Conservation (phyloP, 1,140 invertebrate genomes). For the Proctacanthus coquilletti region DNA sequence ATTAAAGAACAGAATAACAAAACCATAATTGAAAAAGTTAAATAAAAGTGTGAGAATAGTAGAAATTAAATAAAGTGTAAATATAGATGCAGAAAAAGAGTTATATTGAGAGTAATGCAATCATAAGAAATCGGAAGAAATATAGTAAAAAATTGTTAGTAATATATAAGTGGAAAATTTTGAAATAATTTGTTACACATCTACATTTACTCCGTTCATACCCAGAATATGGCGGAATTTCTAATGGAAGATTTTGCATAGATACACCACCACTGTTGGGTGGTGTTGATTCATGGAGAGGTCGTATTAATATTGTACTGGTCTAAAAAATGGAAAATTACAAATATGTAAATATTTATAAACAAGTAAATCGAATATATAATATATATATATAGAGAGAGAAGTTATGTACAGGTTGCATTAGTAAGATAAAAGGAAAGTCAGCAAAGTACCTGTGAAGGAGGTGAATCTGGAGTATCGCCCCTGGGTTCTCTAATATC, state of each 20-base stretch:
- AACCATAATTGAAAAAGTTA: conserved; percentile 6
- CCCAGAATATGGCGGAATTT: conserved; percentile 9
- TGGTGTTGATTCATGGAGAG: conserved; percentile 25
- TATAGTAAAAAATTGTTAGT: conserved; percentile 13
- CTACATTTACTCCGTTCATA: conserved; percentile 1
- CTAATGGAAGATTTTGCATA: conserved; percentile 20
- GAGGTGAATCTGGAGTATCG: conserved; percentile 26
- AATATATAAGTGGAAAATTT: conserved; percentile 4
- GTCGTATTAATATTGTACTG: conserved; percentile 27
- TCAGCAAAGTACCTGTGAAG: conserved; percentile 18
- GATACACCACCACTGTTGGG: conserved; percentile 19
- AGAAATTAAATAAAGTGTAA: too few relatives aligned
- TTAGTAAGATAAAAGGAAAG: too few relatives aligned
- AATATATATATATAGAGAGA: too few relatives aligned
- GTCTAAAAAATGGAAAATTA: conserved; percentile 10
- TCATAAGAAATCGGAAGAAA: conserved; percentile 10
- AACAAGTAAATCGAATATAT: too few relatives aligned
- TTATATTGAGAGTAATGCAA: conserved; percentile 9
- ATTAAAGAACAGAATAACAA: conserved; percentile 8
- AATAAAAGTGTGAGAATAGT: conserved; percentile 9
- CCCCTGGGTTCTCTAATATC: conserved; percentile 22
- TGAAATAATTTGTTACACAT: neutral
- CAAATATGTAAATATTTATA: too few relatives aligned
- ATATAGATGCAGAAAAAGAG: too few relatives aligned
- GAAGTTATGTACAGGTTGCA: too few relatives aligned